Evolutionary conservation across 2,888 invertebrate genomes (phyloP).

Genomic region (Nasonia oneida): DNA sequence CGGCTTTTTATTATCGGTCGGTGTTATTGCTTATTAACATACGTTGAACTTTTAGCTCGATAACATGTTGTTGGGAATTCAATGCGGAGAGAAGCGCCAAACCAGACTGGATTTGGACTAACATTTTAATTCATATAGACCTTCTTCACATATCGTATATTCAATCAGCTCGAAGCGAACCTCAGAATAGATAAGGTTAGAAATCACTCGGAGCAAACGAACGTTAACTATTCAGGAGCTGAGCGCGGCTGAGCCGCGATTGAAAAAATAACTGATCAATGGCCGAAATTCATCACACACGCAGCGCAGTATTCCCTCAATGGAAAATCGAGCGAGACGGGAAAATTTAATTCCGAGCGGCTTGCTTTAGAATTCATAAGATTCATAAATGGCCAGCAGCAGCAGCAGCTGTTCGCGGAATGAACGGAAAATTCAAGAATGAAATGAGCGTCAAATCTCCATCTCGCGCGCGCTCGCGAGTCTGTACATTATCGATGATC

Average conservation of each 20-base stretch:
- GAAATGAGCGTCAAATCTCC: conserved; percentile 30
- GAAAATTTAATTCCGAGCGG: neutral
- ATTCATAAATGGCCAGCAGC: conserved; percentile 16
- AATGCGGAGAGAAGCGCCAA: too few relatives aligned
- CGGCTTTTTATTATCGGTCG: neutral
- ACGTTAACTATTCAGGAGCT: conserved; percentile 1
- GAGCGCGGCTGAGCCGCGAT: neutral
- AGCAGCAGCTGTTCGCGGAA: neutral
- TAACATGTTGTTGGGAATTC: too few relatives aligned
- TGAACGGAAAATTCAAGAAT: conserved; percentile 33
- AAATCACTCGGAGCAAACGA: neutral
- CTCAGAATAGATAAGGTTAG: neutral
- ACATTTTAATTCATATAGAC: too few relatives aligned
- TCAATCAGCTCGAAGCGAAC: too few relatives aligned
- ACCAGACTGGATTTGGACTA: too few relatives aligned
- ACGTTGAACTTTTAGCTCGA: too few relatives aligned
- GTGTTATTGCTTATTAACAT: too few relatives aligned
- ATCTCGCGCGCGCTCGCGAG: neutral
- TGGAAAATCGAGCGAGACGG: conserved; percentile 7
- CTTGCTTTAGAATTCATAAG: conserved; percentile 24
- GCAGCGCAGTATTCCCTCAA: neutral
- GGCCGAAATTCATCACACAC: neutral
- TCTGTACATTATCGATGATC: conserved; percentile 9
- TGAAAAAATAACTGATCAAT: conserved; percentile 8
- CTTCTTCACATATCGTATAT: too few relatives aligned